Evolutionary conservation across 37 sponge, comb jelly and placozoan species (phyloP), one percentile per base, ranked within the genome.

Genomic region (Theonella swinhoei): DNA sequence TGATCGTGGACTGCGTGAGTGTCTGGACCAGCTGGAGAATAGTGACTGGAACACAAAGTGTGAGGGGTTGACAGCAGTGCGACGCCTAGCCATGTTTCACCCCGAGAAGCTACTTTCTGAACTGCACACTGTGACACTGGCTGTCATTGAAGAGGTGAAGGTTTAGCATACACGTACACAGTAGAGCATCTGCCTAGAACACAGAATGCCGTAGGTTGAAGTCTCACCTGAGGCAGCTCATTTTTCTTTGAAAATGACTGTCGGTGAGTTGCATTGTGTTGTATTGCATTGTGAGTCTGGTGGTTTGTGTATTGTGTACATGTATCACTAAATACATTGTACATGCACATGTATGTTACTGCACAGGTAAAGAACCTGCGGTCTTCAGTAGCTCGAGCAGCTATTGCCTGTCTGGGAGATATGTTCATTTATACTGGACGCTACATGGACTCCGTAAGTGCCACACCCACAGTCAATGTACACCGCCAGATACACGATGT

Each of bases 281-380:
- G n/a, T n/a, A n/a, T n/a, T n/a, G n/a, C n/a, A n/a, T n/a, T n/a
- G n/a, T 30, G 20, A 65, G 66, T n/a, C 30, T 4, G 7, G 30
- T 65, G 30, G 19, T 29, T 7, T 65, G 60, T 20, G 17, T 58
- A 58, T 11, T 58, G 60, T 58, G 60, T 20, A 58, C 19, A 58
- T 19, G 60, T 58, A 58, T 58, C 19, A 58, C 19, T 58, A 58
- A 20, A 19, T 58, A 58, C 19, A 19, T 58, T 20, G 60, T 19
- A 19, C 60, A 58, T 58, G 19, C 60, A 58, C 19, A 19, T 72
- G 24, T 35, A 72, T 35, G 24, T 36, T 17, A 9, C n/a, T 40
- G 1, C 79, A 30, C 62, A 94, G 95, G 95, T 96, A 30, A 91
- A 91, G 87, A 96, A 96, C 68, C 80, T 96, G 28, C 88, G 97